phyloP scores from a whole-genome alignment of 2,113 vertebrate species.

The Mesocricetus auratus region DNA sequence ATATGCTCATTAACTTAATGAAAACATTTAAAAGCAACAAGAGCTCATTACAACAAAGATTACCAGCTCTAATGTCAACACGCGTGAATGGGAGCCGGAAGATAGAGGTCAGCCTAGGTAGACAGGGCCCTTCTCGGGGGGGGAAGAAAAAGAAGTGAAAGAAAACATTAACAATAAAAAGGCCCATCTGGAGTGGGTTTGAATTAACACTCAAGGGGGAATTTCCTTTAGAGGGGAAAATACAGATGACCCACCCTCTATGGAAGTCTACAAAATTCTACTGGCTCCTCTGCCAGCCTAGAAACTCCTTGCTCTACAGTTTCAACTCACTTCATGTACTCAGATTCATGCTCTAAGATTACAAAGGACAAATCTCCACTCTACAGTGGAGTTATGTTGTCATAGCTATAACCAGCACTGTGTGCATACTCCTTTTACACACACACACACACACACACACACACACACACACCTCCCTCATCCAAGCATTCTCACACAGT shows the following conservation, averaged over 20 bases:
- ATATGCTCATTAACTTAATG: slow-evolving; percentile 44
- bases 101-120: neutral
- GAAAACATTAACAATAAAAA: neutral
- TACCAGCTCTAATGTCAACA: neutral
- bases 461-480: neutral
- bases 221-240: neutral
- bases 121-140: no score
- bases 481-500: neutral
- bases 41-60: neutral
- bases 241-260: neutral
- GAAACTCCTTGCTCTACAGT: neutral
- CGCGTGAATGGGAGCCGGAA: neutral
- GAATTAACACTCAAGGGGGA: slow-evolving; percentile 5
- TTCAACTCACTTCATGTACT: neutral
- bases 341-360: neutral
- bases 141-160: fast-evolving
- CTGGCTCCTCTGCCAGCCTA: neutral
- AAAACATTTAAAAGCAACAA: slow-evolving; percentile 42
- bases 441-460: neutral
- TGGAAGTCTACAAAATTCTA: neutral
- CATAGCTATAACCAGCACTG: neutral
- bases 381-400: neutral
- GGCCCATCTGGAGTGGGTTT: neutral
- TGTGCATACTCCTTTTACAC: neutral
- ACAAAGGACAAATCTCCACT: neutral